A percentile compares a stretch with the other conserved stretches of the same genome.
Evolutionary conservation across 2,113 vertebrate genomes (phyloP).

Genomic region (Alaudala cheleensis): DNA sequence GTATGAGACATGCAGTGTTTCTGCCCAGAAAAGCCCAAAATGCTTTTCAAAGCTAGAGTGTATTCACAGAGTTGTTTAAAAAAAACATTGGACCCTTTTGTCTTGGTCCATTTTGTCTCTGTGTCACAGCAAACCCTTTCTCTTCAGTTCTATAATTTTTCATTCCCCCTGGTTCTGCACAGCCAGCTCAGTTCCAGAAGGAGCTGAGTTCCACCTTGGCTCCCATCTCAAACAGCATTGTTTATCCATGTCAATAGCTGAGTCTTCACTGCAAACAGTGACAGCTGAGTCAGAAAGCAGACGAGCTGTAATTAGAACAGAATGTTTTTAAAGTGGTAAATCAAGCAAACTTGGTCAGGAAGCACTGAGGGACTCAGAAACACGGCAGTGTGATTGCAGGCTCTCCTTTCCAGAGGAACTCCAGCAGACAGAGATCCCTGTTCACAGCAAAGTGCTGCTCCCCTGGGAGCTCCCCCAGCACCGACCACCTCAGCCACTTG

Average conservation of each 20-base stretch:
- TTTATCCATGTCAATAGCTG: not conserved
- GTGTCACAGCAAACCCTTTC: not conserved
- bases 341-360: conserved; percentile 22
- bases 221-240: not conserved
- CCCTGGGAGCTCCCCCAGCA: not conserved
- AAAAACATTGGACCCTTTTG: not conserved
- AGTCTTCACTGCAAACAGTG: conserved; percentile 19
- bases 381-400: fast-evolving
- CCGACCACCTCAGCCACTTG: not conserved
- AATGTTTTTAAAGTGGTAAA: conserved; percentile 36
- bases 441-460: fast-evolving
- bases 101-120: not conserved
- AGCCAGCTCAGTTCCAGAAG: not conserved
- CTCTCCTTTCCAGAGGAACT: not conserved
- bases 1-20: fast-evolving
- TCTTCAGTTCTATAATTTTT: not conserved
- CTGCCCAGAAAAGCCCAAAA: not conserved
- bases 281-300: conserved; percentile 28
- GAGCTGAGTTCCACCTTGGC: not conserved
- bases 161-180: not conserved
- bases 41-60: not conserved
- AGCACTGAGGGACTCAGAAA: not conserved
- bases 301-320: not conserved
- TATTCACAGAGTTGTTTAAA: not conserved
- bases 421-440: not conserved